phyloP scores from a whole-genome alignment of 2,797 vertebrate genomes.

The Arrhamphus sclerolepis region DNA sequence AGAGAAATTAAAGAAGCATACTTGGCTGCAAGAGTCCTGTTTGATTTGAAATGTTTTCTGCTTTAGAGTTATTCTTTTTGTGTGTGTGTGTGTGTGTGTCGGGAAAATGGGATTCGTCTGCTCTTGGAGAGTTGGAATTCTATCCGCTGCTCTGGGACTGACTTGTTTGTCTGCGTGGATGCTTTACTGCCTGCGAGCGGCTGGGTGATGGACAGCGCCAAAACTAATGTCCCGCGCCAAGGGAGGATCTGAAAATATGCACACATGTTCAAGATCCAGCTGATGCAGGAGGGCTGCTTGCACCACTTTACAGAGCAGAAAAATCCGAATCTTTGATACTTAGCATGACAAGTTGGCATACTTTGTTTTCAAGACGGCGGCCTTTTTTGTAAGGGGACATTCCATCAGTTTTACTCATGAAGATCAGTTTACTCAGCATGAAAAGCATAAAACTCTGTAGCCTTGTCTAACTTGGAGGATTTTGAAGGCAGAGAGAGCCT shows the following conservation, averaged over 20 bases:
- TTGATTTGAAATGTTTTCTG: slow-evolving; percentile 54
- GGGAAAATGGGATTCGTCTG: slow-evolving; percentile 58
- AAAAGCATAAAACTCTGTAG: neutral
- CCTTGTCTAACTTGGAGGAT: neutral
- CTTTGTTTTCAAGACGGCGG: neutral
- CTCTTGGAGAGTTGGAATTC: slow-evolving; percentile 52
- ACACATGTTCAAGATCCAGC: slow-evolving; percentile 57
- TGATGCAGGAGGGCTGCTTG: slow-evolving; percentile 22
- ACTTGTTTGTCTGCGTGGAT: slow-evolving; percentile 23
- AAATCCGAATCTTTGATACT: slow-evolving; percentile 6
- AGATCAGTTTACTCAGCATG: slow-evolving; percentile 12
- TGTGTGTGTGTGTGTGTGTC: slow-evolving; percentile 26
- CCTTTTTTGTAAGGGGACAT: slow-evolving; percentile 10
- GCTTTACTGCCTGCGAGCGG: slow-evolving; percentile 46
- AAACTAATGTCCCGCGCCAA: slow-evolving; percentile 51
- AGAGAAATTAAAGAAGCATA: slow-evolving; percentile 13
- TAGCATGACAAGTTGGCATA: slow-evolving; percentile 2
- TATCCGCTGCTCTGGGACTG: slow-evolving; percentile 32
- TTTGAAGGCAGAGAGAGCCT: neutral
- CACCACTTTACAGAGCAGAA: slow-evolving; percentile 17
- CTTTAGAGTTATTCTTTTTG: slow-evolving; percentile 24
- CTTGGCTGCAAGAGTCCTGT: slow-evolving; percentile 37
- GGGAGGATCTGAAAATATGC: slow-evolving; percentile 64
- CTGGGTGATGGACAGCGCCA: slow-evolving; percentile 47
- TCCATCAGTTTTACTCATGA: slow-evolving; percentile 14